Evolutionary conservation across 1,140 invertebrate species (phyloP).

Genomic region (Drosophila fuyamai): DNA sequence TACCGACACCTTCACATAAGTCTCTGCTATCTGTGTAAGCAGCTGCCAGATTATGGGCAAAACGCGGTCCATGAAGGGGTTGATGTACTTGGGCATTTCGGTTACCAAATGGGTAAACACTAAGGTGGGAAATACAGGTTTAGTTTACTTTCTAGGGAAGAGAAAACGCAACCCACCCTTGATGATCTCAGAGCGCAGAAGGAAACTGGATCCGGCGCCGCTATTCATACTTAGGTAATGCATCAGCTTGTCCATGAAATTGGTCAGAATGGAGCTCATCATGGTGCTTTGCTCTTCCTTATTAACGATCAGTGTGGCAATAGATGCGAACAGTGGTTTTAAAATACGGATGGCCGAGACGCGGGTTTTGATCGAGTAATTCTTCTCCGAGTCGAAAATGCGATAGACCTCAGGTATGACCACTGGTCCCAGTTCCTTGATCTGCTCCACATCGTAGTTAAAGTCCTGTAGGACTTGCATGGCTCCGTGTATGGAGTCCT

Average conservation of each 20-base stretch:
- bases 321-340: slow-evolving; percentile 84
- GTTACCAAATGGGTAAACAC: slow-evolving; percentile 88
- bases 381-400: slow-evolving; percentile 89
- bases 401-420: slow-evolving; percentile 92
- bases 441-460: slow-evolving; percentile 89
- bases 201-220: slow-evolving; percentile 87
- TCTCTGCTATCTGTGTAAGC: slow-evolving; percentile 89
- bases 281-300: slow-evolving; percentile 89
- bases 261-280: slow-evolving; percentile 89
- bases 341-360: slow-evolving; percentile 78
- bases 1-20: slow-evolving; percentile 80
- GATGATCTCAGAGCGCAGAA: slow-evolving; percentile 90
- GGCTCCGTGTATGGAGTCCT: slow-evolving; percentile 90
- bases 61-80: slow-evolving; percentile 88
- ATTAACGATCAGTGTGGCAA: slow-evolving; percentile 87
- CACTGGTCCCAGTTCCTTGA: slow-evolving; percentile 90
- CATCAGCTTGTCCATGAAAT: slow-evolving; percentile 90
- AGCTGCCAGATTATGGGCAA: slow-evolving; percentile 90
- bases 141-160: not conserved
- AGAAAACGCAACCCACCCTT: slow-evolving; percentile 85
- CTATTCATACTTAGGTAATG: slow-evolving; percentile 87
- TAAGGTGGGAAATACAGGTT: slow-evolving; percentile 5
- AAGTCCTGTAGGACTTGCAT: slow-evolving; percentile 92
- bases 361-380: slow-evolving; percentile 84
- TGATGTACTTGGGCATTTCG: slow-evolving; percentile 89